Conservation (phyloP, 2,113 vertebrate genomes). For the Salvator merianae region DNA sequence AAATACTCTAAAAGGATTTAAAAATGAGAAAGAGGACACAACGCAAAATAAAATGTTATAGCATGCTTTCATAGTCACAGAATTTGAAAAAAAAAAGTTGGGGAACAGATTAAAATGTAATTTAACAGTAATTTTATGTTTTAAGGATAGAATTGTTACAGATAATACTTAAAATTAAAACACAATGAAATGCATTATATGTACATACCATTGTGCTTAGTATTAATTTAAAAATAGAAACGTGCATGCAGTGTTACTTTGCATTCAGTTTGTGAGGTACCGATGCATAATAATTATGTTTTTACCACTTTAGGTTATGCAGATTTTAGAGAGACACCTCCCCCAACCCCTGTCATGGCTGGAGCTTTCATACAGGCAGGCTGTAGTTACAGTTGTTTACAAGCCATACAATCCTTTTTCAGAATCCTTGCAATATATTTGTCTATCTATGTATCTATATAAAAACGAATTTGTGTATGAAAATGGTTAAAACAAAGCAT, state of each 20-base stretch:
- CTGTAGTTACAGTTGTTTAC: no score
- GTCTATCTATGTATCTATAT: no score
- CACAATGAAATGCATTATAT: not conserved
- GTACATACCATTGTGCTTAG: not conserved
- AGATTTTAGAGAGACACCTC: not conserved
- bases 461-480: no score
- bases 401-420: no score
- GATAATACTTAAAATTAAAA: not conserved
- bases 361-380: no score
- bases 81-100: not conserved
- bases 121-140: not conserved
- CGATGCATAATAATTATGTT: no score
- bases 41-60: constrained; percentile 4
- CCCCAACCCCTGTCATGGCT: not conserved
- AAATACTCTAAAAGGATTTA: constrained; percentile 19
- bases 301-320: no score
- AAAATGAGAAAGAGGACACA: not conserved
- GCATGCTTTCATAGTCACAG: not conserved
- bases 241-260: no score
- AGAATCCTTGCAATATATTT: no score
- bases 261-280: no score
- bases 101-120: not conserved
- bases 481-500: no score
- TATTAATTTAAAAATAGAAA: not conserved
- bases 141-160: not conserved